Percentiles rank a stretch among this genome's conserved stretches.
Conservation (phyloP, 1,140 invertebrate genomes). For the Drosophila fuyamai region DNA sequence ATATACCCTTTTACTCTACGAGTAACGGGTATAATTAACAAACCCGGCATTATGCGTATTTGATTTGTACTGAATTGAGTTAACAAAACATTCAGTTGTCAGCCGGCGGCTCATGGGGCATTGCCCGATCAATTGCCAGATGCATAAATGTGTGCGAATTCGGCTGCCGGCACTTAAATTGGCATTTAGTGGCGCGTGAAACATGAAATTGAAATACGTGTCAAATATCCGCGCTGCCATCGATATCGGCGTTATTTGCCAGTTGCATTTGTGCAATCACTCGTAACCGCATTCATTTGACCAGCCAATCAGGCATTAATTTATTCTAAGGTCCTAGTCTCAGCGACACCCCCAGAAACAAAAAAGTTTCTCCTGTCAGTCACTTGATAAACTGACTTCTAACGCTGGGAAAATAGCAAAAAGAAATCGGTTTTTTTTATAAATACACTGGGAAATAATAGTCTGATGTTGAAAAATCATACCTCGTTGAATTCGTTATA, state of each 20-base stretch:
- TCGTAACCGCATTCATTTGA: conserved; percentile 61
- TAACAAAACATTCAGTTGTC: conserved; percentile 8
- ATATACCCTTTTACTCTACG: too few relatives aligned
- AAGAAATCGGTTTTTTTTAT: too few relatives aligned
- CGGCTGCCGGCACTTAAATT: conserved; percentile 57
- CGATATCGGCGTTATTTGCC: conserved; percentile 2
- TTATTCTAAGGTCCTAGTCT: conserved; percentile 51
- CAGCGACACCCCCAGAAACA: too few relatives aligned
- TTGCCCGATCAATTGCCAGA: conserved; percentile 40
- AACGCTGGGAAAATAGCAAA: not conserved
- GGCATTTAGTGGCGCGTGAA: conserved; percentile 54
- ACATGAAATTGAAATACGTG: conserved; percentile 64
- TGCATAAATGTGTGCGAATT: conserved; percentile 7
- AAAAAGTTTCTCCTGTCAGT: not conserved
- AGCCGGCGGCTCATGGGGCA: conserved; percentile 5
- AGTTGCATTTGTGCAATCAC: conserved; percentile 52
- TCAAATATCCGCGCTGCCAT: conserved; percentile 50
- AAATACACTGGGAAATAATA: too few relatives aligned
- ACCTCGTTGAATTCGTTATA: too few relatives aligned
- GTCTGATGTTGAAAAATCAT: too few relatives aligned
- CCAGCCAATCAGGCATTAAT: conserved; percentile 63
- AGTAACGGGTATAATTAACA: too few relatives aligned
- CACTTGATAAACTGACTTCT: conserved; percentile 8
- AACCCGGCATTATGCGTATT: conserved; percentile 2
- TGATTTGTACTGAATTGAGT: conserved; percentile 5